A percentile compares a stretch with the other conserved stretches of the same genome.
These are phyloP conservation scores for Aproaerema taeniolella DNA, from an alignment of 2,888 invertebrate genomes.

Conservation along the genomic window DNA sequence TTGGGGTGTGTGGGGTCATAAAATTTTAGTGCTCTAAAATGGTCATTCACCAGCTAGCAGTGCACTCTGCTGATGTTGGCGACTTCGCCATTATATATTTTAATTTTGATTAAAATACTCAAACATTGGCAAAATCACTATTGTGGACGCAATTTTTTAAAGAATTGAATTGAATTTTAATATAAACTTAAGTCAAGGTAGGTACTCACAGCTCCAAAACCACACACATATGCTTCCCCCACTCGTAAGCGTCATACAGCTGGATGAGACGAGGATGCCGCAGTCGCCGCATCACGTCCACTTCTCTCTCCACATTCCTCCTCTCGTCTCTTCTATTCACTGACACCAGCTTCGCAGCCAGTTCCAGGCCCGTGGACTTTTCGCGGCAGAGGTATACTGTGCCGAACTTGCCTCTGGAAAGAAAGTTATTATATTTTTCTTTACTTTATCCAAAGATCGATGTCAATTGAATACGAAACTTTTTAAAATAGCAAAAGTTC, in stretches of 20 bases:
- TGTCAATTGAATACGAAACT: not conserved
- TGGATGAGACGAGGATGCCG: conserved; percentile 97
- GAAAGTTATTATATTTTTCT: not conserved
- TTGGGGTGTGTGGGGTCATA: no score
- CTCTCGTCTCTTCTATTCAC: conserved; percentile 91
- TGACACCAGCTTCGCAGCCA: conserved; percentile 96
- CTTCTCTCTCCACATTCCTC: conserved; percentile 94
- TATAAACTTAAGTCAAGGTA: no score
- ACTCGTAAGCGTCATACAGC: conserved; percentile 97
- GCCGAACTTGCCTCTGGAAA: conserved; percentile 95
- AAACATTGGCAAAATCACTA: no score
- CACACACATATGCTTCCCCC: conserved; percentile 95
- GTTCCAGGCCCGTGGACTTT: conserved; percentile 84
- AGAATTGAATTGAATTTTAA: no score
- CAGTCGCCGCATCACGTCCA: conserved; percentile 96
- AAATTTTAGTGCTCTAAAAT: no score
- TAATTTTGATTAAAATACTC: no score
- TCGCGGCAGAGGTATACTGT: conserved; percentile 96
- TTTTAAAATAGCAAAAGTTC: not conserved
- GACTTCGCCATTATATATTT: no score
- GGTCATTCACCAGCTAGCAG: no score
- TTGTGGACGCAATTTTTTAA: no score
- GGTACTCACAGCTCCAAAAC: conserved; percentile 96
- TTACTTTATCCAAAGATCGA: not conserved
- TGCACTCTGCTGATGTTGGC: no score